Conservation (phyloP, 2,888 invertebrate species). For the Achlya flavicornis region DNA sequence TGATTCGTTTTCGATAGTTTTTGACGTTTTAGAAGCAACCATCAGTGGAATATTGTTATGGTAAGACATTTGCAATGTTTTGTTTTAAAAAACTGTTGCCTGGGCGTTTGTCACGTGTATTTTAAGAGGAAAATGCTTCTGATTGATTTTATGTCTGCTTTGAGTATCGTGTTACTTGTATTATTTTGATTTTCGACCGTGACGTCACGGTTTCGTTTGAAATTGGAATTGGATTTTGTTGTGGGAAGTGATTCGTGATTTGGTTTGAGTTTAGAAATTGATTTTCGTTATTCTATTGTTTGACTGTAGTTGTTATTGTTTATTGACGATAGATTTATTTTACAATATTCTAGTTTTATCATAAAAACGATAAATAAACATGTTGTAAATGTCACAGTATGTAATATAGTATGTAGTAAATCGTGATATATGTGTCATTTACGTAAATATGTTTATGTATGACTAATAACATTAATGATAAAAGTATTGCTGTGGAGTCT, state of each 20-base stretch:
- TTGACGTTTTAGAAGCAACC: conserved; percentile 62
- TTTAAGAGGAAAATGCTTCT: conserved; percentile 24
- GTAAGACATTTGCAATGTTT: conserved; percentile 50
- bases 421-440: conserved; percentile 20
- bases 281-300: conserved; percentile 4
- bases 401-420: conserved; percentile 11
- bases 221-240: conserved; percentile 28
- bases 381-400: background rate
- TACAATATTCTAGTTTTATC: background rate
- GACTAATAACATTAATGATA: conserved; percentile 20
- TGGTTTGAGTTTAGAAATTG: conserved; percentile 23
- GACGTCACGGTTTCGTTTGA: conserved; percentile 43
- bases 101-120: conserved; percentile 20
- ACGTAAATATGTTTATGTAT: conserved; percentile 5
- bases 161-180: conserved; percentile 48
- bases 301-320: background rate
- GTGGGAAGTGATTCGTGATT: conserved; percentile 10
- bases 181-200: conserved; percentile 46
- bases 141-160: conserved; percentile 33
- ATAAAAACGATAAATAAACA: background rate
- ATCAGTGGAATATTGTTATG: conserved; percentile 50
- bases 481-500: conserved; percentile 31
- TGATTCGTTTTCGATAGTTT: conserved; percentile 69
- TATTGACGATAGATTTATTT: background rate
- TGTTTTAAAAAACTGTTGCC: conserved; percentile 7